Percentiles rank a stretch among this genome's conserved stretches.
Evolutionary conservation across 2,113 vertebrate genomes (phyloP).

Genomic region (Spea bombifrons): DNA sequence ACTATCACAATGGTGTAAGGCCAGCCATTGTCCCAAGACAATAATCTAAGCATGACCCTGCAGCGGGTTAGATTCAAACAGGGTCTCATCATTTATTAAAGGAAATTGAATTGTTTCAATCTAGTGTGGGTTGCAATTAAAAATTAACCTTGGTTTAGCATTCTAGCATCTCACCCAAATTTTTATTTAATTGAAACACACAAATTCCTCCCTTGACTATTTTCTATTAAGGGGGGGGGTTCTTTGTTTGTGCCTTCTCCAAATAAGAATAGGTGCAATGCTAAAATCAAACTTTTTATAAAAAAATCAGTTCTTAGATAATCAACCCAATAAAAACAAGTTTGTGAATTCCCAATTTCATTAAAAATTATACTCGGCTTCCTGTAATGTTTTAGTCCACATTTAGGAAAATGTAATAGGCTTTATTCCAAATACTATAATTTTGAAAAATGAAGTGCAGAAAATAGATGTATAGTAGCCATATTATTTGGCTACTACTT

Average conservation of each 20-base stretch:
- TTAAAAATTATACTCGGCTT: background rate
- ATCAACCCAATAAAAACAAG: background rate
- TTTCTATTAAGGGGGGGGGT: background rate
- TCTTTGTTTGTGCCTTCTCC: background rate
- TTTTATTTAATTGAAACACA: background rate
- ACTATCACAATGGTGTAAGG: too few species aligned
- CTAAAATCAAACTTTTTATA: background rate
- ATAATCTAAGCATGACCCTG: too few species aligned
- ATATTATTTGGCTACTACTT: background rate
- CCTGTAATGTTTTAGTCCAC: background rate
- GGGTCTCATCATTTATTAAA: too few species aligned
- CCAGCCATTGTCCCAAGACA: too few species aligned
- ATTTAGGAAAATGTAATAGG: background rate
- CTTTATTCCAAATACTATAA: background rate
- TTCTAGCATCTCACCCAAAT: too few species aligned
- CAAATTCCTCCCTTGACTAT: background rate
- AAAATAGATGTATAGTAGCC: background rate
- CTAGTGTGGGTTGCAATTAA: too few species aligned
- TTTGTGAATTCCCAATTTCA: background rate
- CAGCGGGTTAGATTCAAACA: too few species aligned
- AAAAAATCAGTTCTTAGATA: background rate
- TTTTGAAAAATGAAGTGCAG: slow-evolving; percentile 1
- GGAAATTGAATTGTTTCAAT: too few species aligned
- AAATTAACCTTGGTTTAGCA: too few species aligned
- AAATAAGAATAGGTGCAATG: too few species aligned